Evolutionary conservation across 1,140 invertebrate species (phyloP).

Genomic region (Cydia amplana): DNA sequence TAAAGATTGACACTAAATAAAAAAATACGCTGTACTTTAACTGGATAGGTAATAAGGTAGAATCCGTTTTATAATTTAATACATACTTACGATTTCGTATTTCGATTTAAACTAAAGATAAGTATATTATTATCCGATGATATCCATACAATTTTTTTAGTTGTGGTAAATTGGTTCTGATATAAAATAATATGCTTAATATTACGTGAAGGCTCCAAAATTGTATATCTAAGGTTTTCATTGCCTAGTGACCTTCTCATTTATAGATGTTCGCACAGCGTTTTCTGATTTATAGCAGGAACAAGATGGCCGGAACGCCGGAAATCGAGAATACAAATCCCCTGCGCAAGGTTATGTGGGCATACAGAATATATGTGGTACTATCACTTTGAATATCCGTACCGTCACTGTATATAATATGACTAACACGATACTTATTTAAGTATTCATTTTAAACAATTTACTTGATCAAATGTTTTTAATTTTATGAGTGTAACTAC

Average conservation of each 20-base stretch:
- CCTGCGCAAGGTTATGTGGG: not conserved
- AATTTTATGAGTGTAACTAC: not conserved
- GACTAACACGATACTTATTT: too few species aligned
- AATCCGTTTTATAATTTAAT: too few species aligned
- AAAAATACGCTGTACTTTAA: too few species aligned
- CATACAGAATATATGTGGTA: not conserved
- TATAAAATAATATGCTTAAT: not conserved
- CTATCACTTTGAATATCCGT: not conserved
- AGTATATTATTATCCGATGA: too few species aligned
- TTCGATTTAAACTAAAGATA: too few species aligned
- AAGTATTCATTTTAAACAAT: too few species aligned
- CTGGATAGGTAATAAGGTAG: too few species aligned
- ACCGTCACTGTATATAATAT: not conserved
- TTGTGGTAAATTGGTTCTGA: too few species aligned
- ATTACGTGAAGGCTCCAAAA: not conserved
- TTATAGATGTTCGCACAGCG: slow-evolving; percentile 17
- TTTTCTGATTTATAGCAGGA: slow-evolving; percentile 10
- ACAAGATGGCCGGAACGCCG: slow-evolving; percentile 13
- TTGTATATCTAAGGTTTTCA: not conserved
- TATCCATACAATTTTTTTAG: too few species aligned
- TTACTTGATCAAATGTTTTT: too few species aligned
- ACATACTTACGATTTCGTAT: too few species aligned
- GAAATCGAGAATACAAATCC: slow-evolving; percentile 32
- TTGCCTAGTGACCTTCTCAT: slow-evolving; percentile 10
- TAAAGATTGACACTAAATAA: too few species aligned